Base-by-base conservation (phyloP, 2,113 vertebrate genomes). In the Myotis davidii region DNA sequence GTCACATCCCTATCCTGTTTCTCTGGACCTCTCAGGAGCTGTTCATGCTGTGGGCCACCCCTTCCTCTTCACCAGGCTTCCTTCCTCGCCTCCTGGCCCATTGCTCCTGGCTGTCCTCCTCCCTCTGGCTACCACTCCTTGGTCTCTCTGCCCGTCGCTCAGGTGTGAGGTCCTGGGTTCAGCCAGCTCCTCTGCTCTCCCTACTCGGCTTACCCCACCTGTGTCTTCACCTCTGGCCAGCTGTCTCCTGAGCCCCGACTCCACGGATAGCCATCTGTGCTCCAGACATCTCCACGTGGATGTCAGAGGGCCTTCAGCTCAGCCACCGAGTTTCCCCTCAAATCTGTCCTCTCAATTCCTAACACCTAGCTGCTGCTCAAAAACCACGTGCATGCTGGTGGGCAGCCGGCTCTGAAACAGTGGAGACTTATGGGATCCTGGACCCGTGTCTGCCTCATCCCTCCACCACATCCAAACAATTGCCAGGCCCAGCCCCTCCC, bases 381-480 rank as follows among this genome's bases (percentile, higher is more conserved):
- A 48, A 50, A 39, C 72, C 21, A 9, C 1, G 10, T 52, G 34
- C 10, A 10, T 20, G 34, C 42, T 32, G 5, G 12, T 25, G 9
- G 0, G 8, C 56, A 29, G 69, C 25, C 7, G 64, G 77, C 25
- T 67, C n/a, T 65, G 32, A 11, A 50, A 45, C 32, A 27, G 27
- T 13, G 21, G 0, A 39, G 2, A 20, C 20, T 0, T 1, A 48
- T 3, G 64, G 32, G 27, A 8, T 39, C 48, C 32, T 20, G 65
- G 42, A 25, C 48, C 1, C 8, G 32, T 25, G 2, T 23, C 54
- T 37, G 54, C 39, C 54, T 23, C 21, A 14, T 37, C 8, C 39
- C 20, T 37, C 61, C 20, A 20, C 29, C 21, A 9, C 3, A 48
- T 11, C 48, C 0, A 27, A 48, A 65, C 23, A 25, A 5, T 7